phyloP scores from a whole-genome alignment of 2,888 invertebrate species.

The Dermolepida albohirtum region DNA sequence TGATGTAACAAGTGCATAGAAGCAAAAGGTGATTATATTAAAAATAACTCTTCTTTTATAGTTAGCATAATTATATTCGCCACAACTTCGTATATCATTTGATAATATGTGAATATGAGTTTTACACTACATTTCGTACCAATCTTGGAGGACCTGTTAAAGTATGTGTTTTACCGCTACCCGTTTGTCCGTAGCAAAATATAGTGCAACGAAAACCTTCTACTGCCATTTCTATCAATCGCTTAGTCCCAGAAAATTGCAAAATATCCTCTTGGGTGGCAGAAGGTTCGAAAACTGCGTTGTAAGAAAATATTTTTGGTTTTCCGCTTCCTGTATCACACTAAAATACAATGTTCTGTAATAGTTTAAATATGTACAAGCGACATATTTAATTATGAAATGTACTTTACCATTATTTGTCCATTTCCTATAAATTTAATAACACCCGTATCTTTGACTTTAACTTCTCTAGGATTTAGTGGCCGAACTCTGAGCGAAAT shows the following conservation, averaged over 20 bases:
- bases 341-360: slow-evolving; percentile 54
- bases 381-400: not conserved
- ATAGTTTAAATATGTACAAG: slow-evolving; percentile 10
- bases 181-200: slow-evolving; percentile 97
- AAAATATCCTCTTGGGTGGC: slow-evolving; percentile 88
- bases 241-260: slow-evolving; percentile 90
- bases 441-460: slow-evolving; percentile 75
- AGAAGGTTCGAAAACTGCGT: slow-evolving; percentile 93
- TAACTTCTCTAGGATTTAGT: slow-evolving; percentile 79
- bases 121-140: slow-evolving; percentile 65
- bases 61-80: too few species aligned
- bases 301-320: slow-evolving; percentile 91
- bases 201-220: slow-evolving; percentile 95
- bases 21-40: too few species aligned
- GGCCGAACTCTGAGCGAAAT: slow-evolving; percentile 80
- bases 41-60: too few species aligned
- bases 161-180: slow-evolving; percentile 96
- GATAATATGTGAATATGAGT: too few species aligned
- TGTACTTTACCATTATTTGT: slow-evolving; percentile 73
- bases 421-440: slow-evolving; percentile 91
- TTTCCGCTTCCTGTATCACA: slow-evolving; percentile 74
- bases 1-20: too few species aligned
- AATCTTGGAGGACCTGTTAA: slow-evolving; percentile 91
- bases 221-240: slow-evolving; percentile 92
- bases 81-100: too few species aligned